These are phyloP conservation scores for Elegia similella DNA, from an alignment of 2,888 invertebrate genomes.

Conservation along the genomic window DNA sequence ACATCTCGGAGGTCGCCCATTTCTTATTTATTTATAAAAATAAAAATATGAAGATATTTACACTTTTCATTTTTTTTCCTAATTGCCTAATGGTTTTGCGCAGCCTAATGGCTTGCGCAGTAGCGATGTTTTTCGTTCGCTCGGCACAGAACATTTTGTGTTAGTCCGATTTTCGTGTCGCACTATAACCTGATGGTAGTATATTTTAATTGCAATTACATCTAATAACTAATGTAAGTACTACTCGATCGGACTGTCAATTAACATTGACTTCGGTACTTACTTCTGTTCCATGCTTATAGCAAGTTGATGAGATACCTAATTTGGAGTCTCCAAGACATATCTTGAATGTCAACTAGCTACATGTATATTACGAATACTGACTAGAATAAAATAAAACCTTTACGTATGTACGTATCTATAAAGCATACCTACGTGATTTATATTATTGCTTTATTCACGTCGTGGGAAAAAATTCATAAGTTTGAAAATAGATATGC, in stretches of 20 bases:
- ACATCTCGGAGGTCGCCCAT: too few species aligned
- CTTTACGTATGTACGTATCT: constrained; percentile 15
- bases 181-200: neutral
- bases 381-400: constrained; percentile 29
- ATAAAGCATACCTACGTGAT: constrained; percentile 9
- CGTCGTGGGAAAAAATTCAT: constrained; percentile 28
- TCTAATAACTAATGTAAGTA: neutral
- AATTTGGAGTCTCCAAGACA: constrained; percentile 31
- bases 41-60: too few species aligned
- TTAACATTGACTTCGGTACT: constrained; percentile 19
- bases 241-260: constrained; percentile 20
- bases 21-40: too few species aligned
- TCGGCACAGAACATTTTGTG: too few species aligned
- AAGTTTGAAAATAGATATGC: neutral
- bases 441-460: constrained; percentile 21
- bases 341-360: constrained; percentile 30
- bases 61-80: too few species aligned
- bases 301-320: constrained; percentile 26
- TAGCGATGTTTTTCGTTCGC: too few species aligned
- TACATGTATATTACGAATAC: constrained; percentile 27
- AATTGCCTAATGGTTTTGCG: too few species aligned
- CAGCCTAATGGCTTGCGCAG: too few species aligned
- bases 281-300: constrained; percentile 18
- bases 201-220: neutral
- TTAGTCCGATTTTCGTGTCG: too few species aligned